Evolutionary conservation across 1,140 invertebrate species (phyloP).

Genomic region (Lanistes nyassanus): DNA sequence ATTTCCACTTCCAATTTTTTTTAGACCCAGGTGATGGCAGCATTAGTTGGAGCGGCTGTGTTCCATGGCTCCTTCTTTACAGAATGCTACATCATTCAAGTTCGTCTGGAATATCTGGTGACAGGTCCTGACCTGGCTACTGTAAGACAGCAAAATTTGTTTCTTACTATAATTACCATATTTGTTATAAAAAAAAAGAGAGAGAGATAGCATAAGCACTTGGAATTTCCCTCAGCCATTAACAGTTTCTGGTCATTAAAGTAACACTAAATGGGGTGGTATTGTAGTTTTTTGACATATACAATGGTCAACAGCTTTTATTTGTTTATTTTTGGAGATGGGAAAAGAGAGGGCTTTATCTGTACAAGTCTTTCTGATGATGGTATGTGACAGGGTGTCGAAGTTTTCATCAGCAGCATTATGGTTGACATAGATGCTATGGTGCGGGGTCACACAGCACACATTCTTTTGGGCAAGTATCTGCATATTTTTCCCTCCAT

Average conservation of each 20-base stretch:
- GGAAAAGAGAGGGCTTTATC: too few species aligned
- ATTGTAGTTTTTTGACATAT: too few species aligned
- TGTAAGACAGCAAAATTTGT: constrained; percentile 31
- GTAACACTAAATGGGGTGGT: too few species aligned
- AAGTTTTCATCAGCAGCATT: constrained; percentile 55
- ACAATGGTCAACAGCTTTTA: too few species aligned
- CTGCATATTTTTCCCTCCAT: not conserved
- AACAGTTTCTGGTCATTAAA: too few species aligned
- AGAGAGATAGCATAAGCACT: not conserved
- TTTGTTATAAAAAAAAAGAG: not conserved
- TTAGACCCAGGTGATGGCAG: constrained; percentile 59
- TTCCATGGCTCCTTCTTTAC: constrained; percentile 60
- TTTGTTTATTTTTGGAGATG: too few species aligned
- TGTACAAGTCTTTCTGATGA: too few species aligned
- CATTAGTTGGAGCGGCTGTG: constrained; percentile 54
- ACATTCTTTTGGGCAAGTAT: constrained; percentile 42
- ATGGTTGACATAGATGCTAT: constrained; percentile 52
- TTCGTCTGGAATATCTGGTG: constrained; percentile 55
- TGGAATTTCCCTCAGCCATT: too few species aligned
- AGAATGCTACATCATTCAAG: constrained; percentile 47
- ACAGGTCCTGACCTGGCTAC: constrained; percentile 46
- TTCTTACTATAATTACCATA: not conserved
- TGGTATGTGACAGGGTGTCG: constrained; percentile 51
- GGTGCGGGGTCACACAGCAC: constrained; percentile 29
- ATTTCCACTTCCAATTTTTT: constrained; percentile 12